These are phyloP conservation scores for Parnassius glacialis DNA, from an alignment of 2,888 invertebrate genomes.

Conservation along the genomic window DNA sequence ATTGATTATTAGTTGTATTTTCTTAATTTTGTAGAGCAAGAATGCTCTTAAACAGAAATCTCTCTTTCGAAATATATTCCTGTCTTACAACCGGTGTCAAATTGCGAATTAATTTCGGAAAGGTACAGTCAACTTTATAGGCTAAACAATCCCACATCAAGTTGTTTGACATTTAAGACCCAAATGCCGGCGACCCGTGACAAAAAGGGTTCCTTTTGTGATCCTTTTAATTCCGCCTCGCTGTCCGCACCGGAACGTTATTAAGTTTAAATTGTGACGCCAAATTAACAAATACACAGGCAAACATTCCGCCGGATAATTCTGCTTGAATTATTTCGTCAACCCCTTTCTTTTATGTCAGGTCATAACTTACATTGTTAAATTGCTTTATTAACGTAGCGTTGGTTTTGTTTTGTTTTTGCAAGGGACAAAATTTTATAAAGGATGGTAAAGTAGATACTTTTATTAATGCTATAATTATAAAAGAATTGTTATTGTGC, in stretches of 20 bases:
- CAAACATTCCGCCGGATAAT: constrained; percentile 12
- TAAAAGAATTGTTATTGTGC: too few species aligned
- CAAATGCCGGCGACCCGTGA: constrained; percentile 20
- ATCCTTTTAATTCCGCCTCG: constrained; percentile 24
- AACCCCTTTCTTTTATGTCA: constrained; percentile 9
- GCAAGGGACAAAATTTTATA: too few species aligned
- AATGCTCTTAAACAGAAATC: too few species aligned
- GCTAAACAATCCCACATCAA: constrained; percentile 20
- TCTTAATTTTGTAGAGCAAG: too few species aligned
- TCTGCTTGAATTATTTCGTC: constrained; percentile 1
- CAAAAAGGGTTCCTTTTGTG: constrained; percentile 21
- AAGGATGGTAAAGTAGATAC: too few species aligned
- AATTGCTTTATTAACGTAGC: constrained; percentile 11
- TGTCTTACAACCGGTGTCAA: not conserved
- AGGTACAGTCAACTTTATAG: constrained; percentile 10
- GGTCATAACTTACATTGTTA: constrained; percentile 2
- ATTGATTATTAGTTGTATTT: too few species aligned
- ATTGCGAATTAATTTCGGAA: constrained; percentile 3
- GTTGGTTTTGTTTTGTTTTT: constrained; percentile 1
- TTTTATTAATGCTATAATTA: too few species aligned
- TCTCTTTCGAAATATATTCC: not conserved
- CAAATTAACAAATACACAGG: constrained; percentile 25
- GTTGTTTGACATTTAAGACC: constrained; percentile 23
- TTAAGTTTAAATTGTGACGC: constrained; percentile 23
- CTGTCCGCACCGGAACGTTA: constrained; percentile 18